Evolutionary conservation across 2,113 vertebrate species (phyloP).

Genomic region (Stomatorhinus ivindoensis): DNA sequence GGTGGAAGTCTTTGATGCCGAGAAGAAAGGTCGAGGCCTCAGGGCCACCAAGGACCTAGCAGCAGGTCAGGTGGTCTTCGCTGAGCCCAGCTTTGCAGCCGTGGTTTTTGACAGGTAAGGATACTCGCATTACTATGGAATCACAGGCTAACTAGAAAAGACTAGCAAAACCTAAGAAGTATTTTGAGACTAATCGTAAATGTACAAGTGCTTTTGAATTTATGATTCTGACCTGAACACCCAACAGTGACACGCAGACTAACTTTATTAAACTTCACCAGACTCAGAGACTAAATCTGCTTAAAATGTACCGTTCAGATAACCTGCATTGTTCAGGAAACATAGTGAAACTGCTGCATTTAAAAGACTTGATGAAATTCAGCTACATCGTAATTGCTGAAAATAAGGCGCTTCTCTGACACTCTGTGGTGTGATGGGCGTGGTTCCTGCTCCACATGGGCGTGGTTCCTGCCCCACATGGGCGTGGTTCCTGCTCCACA

Average conservation of each 20-base stretch:
- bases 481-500: background rate
- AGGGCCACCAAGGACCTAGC: conserved; percentile 70
- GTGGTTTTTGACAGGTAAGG: conserved; percentile 92
- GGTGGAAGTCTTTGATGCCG: conserved; percentile 72
- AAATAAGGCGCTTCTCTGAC: background rate
- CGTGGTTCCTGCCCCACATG: background rate
- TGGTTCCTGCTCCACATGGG: background rate
- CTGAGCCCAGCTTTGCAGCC: conserved; percentile 79
- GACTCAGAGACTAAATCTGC: background rate
- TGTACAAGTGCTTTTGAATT: background rate
- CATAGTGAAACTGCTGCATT: background rate
- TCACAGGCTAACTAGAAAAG: background rate
- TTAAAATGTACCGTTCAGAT: background rate
- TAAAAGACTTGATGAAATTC: background rate
- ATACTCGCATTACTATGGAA: background rate
- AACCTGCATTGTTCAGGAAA: background rate
- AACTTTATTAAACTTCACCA: background rate
- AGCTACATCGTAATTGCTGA: background rate
- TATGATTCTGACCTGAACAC: background rate
- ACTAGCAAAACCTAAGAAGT: background rate
- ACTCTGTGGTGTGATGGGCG: background rate
- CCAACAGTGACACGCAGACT: background rate
- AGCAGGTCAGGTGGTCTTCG: conserved; percentile 79
- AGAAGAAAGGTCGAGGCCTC: conserved; percentile 84
- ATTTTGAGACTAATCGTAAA: background rate